phyloP scores from a whole-genome alignment of 2,113 vertebrate genomes.

The Ceyx melanurus region DNA sequence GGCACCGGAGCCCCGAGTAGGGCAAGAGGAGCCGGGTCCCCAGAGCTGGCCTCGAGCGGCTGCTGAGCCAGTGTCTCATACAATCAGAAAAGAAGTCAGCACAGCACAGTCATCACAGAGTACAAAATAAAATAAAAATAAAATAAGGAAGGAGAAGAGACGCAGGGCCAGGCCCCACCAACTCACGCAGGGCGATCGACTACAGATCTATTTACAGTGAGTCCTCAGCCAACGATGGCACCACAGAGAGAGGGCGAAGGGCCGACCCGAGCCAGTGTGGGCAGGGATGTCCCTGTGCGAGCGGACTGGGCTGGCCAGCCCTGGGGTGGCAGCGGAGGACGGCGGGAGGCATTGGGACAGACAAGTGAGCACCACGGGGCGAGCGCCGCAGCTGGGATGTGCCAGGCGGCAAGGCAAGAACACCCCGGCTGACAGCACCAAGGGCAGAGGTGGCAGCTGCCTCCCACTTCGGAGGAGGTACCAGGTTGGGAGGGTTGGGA shows the following conservation, averaged over 20 bases:
- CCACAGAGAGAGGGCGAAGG: slow-evolving; percentile 1
- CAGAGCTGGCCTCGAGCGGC: background rate
- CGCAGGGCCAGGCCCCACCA: slow-evolving; percentile 12
- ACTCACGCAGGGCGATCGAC: slow-evolving; percentile 13
- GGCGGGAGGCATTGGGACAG: background rate
- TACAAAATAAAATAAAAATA: slow-evolving; percentile 20
- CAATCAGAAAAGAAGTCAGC: slow-evolving; percentile 71
- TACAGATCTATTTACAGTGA: slow-evolving; percentile 64
- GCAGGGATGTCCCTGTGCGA: background rate
- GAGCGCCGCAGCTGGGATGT: background rate
- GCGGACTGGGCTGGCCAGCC: background rate
- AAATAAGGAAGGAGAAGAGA: background rate
- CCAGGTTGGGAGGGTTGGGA: background rate
- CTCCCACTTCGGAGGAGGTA: background rate
- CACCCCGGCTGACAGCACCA: slow-evolving; percentile 20
- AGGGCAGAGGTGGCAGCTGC: background rate
- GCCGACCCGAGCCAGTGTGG: slow-evolving; percentile 30
- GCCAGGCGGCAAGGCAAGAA: background rate
- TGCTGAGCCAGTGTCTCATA: slow-evolving; percentile 47
- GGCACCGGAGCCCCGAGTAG: background rate
- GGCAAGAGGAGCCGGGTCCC: background rate
- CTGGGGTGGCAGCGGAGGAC: background rate
- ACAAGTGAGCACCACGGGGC: slow-evolving; percentile 67
- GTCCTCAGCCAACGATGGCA: slow-evolving; percentile 4
- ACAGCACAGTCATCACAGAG: slow-evolving; percentile 71